phyloP scores from a whole-genome alignment of 2,888 invertebrate species.

The Heteropelma amictum region DNA sequence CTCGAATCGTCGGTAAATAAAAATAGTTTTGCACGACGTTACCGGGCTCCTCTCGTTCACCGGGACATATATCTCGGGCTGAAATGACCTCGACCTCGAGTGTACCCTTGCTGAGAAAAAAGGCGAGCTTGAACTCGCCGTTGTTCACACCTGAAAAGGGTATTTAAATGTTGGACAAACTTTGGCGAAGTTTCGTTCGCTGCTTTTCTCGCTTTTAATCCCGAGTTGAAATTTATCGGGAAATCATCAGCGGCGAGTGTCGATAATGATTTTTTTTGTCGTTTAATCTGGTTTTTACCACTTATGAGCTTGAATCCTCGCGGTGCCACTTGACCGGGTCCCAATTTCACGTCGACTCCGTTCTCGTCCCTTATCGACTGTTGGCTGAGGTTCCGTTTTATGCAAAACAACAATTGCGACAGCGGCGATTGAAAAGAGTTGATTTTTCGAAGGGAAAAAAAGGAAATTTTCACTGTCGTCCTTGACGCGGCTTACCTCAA shows the following conservation, averaged over 20 bases:
- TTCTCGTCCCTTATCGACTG: conserved; percentile 68
- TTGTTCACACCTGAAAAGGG: conserved; percentile 84
- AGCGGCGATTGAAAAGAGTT: not conserved
- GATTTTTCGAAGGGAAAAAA: conserved; percentile 3
- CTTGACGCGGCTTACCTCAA: conserved; percentile 68
- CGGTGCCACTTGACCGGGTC: conserved; percentile 90
- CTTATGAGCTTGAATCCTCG: conserved; percentile 84
- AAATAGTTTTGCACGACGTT: conserved; percentile 57
- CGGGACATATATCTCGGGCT: conserved; percentile 84
- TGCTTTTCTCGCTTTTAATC: too few species aligned
- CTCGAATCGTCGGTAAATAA: conserved; percentile 41
- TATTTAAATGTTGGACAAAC: too few species aligned
- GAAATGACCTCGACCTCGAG: conserved; percentile 92
- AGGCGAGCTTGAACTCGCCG: conserved; percentile 92
- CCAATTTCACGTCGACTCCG: conserved; percentile 80
- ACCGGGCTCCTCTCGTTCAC: conserved; percentile 86
- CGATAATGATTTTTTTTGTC: too few species aligned
- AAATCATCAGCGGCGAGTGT: too few species aligned
- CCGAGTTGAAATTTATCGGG: too few species aligned
- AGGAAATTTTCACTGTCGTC: not conserved
- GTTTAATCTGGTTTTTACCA: conserved; percentile 60
- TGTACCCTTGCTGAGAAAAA: conserved; percentile 94
- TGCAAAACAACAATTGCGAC: not conserved
- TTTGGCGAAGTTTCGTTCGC: not conserved
- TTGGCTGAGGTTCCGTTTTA: conserved; percentile 63